phyloP scores from a whole-genome alignment of 1,140 invertebrate genomes.

The Asobara japonica region DNA sequence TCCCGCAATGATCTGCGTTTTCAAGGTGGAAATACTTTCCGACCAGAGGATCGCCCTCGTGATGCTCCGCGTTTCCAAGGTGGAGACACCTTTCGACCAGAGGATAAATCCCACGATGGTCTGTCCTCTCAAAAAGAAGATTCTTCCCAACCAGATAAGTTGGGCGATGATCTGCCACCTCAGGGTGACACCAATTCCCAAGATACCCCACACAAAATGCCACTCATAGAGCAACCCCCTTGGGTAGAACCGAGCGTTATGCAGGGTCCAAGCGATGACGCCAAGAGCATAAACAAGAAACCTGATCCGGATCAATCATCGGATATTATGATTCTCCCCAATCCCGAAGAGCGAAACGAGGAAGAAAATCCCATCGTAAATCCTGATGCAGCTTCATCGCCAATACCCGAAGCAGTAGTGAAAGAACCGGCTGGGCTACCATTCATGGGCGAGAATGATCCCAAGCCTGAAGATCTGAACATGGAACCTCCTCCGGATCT shows the following conservation, averaged over 20 bases:
- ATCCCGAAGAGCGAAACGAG: neutral
- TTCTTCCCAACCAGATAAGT: conserved; percentile 36
- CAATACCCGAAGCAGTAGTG: neutral
- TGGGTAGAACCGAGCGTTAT: conserved; percentile 43
- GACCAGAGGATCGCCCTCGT: conserved; percentile 31
- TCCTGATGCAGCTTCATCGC: neutral
- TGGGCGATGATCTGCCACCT: no score
- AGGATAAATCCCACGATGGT: no score
- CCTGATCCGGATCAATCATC: no score
- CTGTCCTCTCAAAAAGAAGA: no score
- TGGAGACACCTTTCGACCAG: no score
- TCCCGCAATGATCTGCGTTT: conserved; percentile 36
- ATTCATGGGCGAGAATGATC: conserved; percentile 62
- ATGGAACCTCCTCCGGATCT: conserved; percentile 62
- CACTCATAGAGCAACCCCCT: conserved; percentile 44
- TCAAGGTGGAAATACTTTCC: conserved; percentile 40
- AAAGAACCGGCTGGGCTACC: conserved; percentile 53
- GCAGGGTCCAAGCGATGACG: neutral
- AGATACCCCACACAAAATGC: conserved; percentile 25
- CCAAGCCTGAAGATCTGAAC: conserved; percentile 59
- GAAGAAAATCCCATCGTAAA: neutral
- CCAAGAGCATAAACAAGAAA: neutral
- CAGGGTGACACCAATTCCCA: no score
- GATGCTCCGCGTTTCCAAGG: no score
- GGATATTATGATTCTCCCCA: neutral